A percentile compares a stretch with the other conserved stretches of the same genome.
Conservation (phyloP, 2,888 invertebrate species). For the Hedychridium roseum region DNA sequence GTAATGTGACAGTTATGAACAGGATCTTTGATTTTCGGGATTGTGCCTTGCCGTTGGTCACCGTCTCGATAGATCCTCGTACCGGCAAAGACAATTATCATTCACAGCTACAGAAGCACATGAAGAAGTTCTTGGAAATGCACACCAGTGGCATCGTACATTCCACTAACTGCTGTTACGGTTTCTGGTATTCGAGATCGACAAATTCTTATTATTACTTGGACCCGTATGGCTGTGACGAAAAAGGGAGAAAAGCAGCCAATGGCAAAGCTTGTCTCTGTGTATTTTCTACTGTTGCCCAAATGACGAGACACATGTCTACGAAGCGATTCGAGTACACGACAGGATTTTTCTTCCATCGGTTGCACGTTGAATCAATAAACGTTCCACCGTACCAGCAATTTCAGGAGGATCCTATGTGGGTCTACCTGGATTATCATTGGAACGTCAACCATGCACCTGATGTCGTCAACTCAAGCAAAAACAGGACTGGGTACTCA, state of each 20-base stretch:
- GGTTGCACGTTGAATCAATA: slow-evolving; percentile 53
- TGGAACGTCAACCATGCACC: slow-evolving; percentile 50
- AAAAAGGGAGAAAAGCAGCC: slow-evolving; percentile 39
- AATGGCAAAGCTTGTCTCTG: slow-evolving; percentile 47
- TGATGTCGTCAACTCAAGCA: slow-evolving; percentile 9
- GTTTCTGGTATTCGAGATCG: slow-evolving; percentile 55
- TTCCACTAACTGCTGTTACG: slow-evolving; percentile 59
- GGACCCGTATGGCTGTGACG: slow-evolving; percentile 55
- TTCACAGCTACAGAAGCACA: slow-evolving; percentile 37
- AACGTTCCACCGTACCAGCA: slow-evolving; percentile 36
- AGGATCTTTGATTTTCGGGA: slow-evolving; percentile 57
- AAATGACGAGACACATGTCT: slow-evolving; percentile 53
- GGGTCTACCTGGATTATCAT: slow-evolving; percentile 58
- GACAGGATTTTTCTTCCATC: slow-evolving; percentile 58
- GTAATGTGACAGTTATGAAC: slow-evolving; percentile 52
- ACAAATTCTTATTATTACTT: slow-evolving; percentile 55
- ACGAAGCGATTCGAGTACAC: slow-evolving; percentile 45
- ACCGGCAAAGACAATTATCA: slow-evolving; percentile 37
- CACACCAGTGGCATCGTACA: slow-evolving; percentile 52
- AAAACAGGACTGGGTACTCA: too few relatives aligned
- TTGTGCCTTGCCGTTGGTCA: slow-evolving; percentile 36
- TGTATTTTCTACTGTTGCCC: slow-evolving; percentile 45
- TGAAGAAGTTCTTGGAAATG: slow-evolving; percentile 43
- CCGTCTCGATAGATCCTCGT: slow-evolving; percentile 29
- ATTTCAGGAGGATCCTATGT: slow-evolving; percentile 57